phyloP scores from a whole-genome alignment of 2,113 vertebrate genomes.

The Vanacampus margaritifer region DNA sequence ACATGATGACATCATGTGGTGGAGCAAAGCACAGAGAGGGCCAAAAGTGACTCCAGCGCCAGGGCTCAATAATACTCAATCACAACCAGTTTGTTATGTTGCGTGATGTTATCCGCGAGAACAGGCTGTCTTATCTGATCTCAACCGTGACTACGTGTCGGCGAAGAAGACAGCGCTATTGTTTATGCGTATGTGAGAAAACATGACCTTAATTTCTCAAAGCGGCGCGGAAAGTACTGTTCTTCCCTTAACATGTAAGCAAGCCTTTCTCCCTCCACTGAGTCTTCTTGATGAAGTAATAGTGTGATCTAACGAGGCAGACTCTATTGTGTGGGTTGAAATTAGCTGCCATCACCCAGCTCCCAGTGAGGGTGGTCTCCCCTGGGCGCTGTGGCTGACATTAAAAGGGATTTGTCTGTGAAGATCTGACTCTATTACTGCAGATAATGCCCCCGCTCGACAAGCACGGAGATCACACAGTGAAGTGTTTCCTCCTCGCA shows the following conservation, averaged over 20 bases:
- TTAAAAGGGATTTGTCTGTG: slow-evolving; percentile 66
- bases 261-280: slow-evolving; percentile 2
- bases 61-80: slow-evolving; percentile 32
- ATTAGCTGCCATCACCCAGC: slow-evolving; percentile 66
- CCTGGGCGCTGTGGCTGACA: slow-evolving; percentile 61
- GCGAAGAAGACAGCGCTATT: slow-evolving; percentile 31
- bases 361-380: slow-evolving; percentile 72
- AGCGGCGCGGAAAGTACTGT: slow-evolving; percentile 43
- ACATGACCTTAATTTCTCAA: slow-evolving; percentile 59
- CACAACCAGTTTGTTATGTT: slow-evolving; percentile 39
- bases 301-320: slow-evolving; percentile 53
- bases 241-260: slow-evolving; percentile 35
- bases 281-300: slow-evolving; percentile 29
- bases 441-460: slow-evolving; percentile 63
- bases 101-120: slow-evolving; percentile 42
- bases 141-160: slow-evolving; percentile 36
- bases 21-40: slow-evolving; percentile 32
- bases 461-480: slow-evolving; percentile 57
- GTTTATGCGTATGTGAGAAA: slow-evolving; percentile 55
- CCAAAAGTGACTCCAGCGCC: slow-evolving; percentile 34
- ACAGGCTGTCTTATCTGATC: slow-evolving; percentile 43
- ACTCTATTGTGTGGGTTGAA: slow-evolving; percentile 70
- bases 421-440: slow-evolving; percentile 65
- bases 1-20: slow-evolving; percentile 69
- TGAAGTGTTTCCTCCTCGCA: slow-evolving; percentile 35